Conservation (phyloP, 2,113 vertebrate species). For the Silurus glanis region DNA sequence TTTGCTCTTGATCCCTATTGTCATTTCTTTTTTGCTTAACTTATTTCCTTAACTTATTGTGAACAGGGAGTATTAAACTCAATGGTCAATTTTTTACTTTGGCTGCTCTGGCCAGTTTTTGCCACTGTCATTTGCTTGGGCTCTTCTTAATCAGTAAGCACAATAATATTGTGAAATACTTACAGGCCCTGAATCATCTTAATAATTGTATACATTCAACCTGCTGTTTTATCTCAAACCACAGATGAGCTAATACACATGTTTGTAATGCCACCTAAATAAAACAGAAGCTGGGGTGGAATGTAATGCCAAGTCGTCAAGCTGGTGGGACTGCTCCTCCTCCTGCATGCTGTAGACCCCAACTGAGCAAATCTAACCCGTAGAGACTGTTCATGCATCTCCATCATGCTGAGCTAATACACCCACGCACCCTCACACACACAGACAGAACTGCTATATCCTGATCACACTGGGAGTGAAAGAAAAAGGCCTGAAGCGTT, state of each 20-base stretch:
- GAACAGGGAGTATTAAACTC: background rate
- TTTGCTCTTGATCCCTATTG: background rate
- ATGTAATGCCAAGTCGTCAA: slow-evolving; percentile 42
- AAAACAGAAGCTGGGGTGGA: slow-evolving; percentile 50
- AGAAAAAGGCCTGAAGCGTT: slow-evolving; percentile 60
- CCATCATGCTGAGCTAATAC: slow-evolving; percentile 46
- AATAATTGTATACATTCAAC: slow-evolving; percentile 35
- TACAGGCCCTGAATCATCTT: background rate
- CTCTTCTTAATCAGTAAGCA: background rate
- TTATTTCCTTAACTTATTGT: background rate
- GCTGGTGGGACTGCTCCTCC: slow-evolving; percentile 33
- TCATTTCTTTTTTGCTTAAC: background rate
- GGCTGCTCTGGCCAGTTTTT: background rate
- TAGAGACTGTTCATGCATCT: slow-evolving; percentile 41
- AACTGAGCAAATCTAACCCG: slow-evolving; percentile 43
- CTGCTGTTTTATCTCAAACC: slow-evolving; percentile 47
- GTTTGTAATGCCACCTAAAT: slow-evolving; percentile 56
- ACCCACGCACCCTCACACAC: slow-evolving; percentile 37
- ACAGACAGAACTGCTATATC: slow-evolving; percentile 51
- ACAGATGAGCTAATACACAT: slow-evolving; percentile 57
- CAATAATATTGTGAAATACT: background rate
- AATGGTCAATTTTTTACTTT: background rate
- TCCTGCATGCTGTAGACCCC: slow-evolving; percentile 40
- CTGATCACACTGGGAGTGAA: slow-evolving; percentile 47
- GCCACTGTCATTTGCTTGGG: background rate